These are phyloP conservation scores for Siniperca undulata DNA, from an alignment of 2,797 vertebrate genomes.

Conservation along the genomic window DNA sequence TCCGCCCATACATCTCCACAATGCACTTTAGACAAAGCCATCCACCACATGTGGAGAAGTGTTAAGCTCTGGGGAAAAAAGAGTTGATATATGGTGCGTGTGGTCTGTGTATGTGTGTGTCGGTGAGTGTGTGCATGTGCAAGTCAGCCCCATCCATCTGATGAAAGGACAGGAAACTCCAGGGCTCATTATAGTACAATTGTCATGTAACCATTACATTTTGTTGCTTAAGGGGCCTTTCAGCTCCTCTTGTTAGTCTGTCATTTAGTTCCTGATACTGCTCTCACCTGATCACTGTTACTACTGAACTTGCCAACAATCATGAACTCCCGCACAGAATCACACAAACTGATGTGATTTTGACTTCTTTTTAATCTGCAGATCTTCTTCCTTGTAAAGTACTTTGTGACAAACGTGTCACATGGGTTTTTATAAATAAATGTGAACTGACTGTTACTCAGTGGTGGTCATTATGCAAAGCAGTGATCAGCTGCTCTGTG, in stretches of 20 bases:
- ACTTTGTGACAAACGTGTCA: too few species aligned
- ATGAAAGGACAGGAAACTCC: constrained; percentile 46
- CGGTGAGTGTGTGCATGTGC: background rate
- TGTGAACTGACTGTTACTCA: constrained; percentile 21
- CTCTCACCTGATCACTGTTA: constrained; percentile 37
- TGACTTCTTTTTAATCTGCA: constrained; percentile 17
- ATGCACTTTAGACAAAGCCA: constrained; percentile 37
- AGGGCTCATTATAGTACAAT: constrained; percentile 22
- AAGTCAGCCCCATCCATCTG: constrained; percentile 21
- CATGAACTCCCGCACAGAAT: background rate
- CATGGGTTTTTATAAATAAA: constrained; percentile 37
- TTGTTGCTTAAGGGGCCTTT: constrained; percentile 38
- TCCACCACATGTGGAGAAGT: constrained; percentile 24
- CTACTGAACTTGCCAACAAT: constrained; percentile 15
- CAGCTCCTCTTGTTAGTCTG: constrained; percentile 41
- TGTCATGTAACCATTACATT: constrained; percentile 46
- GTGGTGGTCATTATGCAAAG: constrained; percentile 46
- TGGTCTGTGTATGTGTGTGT: constrained; percentile 10
- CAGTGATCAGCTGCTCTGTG: background rate
- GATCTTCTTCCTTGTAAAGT: constrained; percentile 2
- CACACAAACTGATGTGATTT: background rate
- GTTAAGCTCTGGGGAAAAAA: background rate
- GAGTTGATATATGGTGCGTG: background rate
- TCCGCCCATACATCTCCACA: constrained; percentile 25
- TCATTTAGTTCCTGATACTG: constrained; percentile 29